Evolutionary conservation across 2,113 vertebrate genomes (phyloP), one percentile per base, ranked within the genome.

Genomic region (Numida meleagris): DNA sequence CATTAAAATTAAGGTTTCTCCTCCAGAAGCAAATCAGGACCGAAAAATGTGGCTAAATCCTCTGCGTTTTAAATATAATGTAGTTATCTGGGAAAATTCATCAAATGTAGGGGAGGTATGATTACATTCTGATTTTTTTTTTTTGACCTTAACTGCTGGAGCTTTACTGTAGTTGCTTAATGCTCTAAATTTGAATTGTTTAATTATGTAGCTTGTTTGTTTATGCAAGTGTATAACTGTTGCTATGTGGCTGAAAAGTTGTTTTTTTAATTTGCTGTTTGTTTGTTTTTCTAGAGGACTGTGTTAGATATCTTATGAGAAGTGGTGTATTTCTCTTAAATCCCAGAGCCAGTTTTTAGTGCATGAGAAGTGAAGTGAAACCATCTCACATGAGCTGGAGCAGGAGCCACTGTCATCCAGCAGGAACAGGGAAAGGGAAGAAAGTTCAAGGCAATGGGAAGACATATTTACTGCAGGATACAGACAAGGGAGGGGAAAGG

Each of bases 11-110:
- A 87, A 36, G 27, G 27, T 98, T 86, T 96, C 93, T 50, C 80
- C 90, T 74, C 97, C 97, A 36, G 97, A 97, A 65, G 82, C 36
- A 82, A 55, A 86, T 73, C 77, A 66, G 42, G 40, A 31, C 7
- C 36, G 3, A 14, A 58, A 33, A 89, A 97, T 98, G 89, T 98
- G 97, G 98, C 4, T 24, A 10, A 0, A 3, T 43, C 31, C 89
- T 3, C 2, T 2, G 0, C 3, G 0, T 45, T 98, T 98, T 82
- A 78, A 0, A 5, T 98, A 98, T 4, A 88, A 45, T 14, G 20
- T 97, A 6, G n/a, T 93, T 19, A 89, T 96, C 82, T 98, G 98
- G 98, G 45, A 96, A 80, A 97, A 95, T 23, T 92, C 97, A 2
- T 96, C 98, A 14, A n/a, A 80, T 48, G 10, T 25, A 74, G 53